phyloP scores from a whole-genome alignment of 2,797 vertebrate species.

The Oceanodroma leucorhoa region DNA sequence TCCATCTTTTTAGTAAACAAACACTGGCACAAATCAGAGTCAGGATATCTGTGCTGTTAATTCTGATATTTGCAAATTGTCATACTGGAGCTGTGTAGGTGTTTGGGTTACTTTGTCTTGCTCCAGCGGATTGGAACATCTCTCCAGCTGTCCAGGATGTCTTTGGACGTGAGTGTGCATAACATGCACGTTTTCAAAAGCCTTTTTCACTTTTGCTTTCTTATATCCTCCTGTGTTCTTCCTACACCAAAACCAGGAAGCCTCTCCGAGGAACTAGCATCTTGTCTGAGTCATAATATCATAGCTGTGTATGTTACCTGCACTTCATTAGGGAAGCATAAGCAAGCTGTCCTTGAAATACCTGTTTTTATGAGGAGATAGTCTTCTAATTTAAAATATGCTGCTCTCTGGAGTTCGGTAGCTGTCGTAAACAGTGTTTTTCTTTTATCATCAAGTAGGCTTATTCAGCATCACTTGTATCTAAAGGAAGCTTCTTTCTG shows the following conservation, averaged over 20 bases:
- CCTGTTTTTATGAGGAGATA: constrained; percentile 36
- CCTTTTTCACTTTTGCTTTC: background rate
- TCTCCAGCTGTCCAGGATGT: background rate
- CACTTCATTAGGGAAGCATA: constrained; percentile 8
- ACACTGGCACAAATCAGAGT: background rate
- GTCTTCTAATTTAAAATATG: constrained; percentile 39
- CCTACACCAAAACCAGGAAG: background rate
- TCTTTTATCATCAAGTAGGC: background rate
- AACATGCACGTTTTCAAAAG: background rate
- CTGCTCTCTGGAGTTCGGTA: constrained; percentile 20
- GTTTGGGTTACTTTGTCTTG: background rate
- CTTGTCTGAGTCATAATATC: constrained; percentile 19
- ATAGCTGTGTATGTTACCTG: constrained; percentile 31
- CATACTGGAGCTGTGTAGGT: background rate
- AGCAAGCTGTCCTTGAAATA: constrained; percentile 59
- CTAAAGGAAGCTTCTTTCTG: background rate
- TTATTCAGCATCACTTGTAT: constrained; percentile 6
- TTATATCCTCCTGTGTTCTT: background rate
- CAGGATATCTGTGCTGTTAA: background rate
- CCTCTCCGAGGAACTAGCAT: background rate
- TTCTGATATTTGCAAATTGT: background rate
- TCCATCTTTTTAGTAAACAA: background rate
- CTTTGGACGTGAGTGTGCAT: background rate
- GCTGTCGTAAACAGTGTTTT: constrained; percentile 14
- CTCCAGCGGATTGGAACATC: background rate